Base-by-base conservation (phyloP, 2,797 vertebrate genomes). In the Rhinophrynus dorsalis region DNA sequence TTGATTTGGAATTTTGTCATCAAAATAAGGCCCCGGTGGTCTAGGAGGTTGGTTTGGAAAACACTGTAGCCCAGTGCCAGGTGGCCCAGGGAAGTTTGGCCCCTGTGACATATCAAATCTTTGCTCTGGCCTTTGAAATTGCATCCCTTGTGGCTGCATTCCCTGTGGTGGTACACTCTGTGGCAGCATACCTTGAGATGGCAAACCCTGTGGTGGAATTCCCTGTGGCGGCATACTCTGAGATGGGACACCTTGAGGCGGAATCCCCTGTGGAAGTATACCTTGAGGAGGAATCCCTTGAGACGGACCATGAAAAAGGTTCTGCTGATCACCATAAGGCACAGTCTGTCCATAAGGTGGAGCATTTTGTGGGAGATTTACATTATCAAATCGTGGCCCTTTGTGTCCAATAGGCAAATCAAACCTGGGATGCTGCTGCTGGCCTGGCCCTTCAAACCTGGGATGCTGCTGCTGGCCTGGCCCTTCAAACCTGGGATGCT, bases 41-140 rank as follows among this genome's bases (percentile, higher is more conserved):
- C 90, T 85, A 58, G 80, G 82, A 72, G 84, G 85, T 4, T 86
- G 77, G 85, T 69, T 81, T 45, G 84, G 80, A 83, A 91, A 94
- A 68, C 40, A 85, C 76, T 93, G 88, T 66, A 84, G 82, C 77
- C 84, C 90, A 78, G 89, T 83, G 62, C 84, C 89, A 63, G 77
- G 80, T 48, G 92, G 90, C 75, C 93, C 87, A 77, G 81, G 93
- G 81, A 95, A 97, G 85, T 83, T 93, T 79, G 90, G 89, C 50
- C 86, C 83, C 12, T 90, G 90, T 0, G 92, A 85, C 62, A 87
- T 80, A 75, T 92, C 90, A 77, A 89, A 92, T 0, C 90, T 29
- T 77, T 81, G 82, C 82, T 95, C 68, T 20, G 85, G 83, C 73
- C 90, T 88, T 76, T 89, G 89, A 75, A 91, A 90, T 20, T 81